These are phyloP conservation scores for Conchocele bisecta DNA, from an alignment of 2,888 invertebrate genomes.

Conservation along the genomic window DNA sequence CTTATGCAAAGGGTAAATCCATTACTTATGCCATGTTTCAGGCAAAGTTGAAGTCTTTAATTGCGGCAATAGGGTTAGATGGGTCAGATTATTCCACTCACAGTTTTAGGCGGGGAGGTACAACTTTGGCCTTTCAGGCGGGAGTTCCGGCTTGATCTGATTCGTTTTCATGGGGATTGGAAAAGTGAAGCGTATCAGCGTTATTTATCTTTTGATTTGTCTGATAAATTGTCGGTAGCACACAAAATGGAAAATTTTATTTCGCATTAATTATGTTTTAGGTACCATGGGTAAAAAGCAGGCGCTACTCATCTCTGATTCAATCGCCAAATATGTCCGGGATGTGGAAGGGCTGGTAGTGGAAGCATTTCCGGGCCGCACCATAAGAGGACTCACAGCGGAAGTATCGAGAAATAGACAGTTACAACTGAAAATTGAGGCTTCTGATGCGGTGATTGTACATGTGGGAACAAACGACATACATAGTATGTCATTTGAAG, in stretches of 20 bases:
- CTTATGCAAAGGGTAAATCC: neutral
- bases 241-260: neutral
- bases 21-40: neutral
- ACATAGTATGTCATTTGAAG: too few species aligned
- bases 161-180: conserved; percentile 26
- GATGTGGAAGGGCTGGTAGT: too few species aligned
- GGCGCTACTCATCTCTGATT: too few species aligned
- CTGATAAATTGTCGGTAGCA: conserved; percentile 13
- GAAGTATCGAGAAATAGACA: too few species aligned
- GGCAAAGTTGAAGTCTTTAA: neutral
- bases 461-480: too few species aligned
- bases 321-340: too few species aligned
- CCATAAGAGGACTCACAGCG: too few species aligned
- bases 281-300: too few species aligned
- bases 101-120: conserved; percentile 17
- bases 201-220: conserved; percentile 5
- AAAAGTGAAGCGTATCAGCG: conserved; percentile 3
- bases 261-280: too few species aligned
- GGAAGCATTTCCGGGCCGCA: too few species aligned
- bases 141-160: conserved; percentile 11
- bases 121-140: neutral
- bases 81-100: neutral
- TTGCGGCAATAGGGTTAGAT: conserved; percentile 10
- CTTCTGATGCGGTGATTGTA: too few species aligned
- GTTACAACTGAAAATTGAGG: too few species aligned